Evolutionary conservation across 2,797 vertebrate species (phyloP).

Genomic region (Acipenser transmontanus): DNA sequence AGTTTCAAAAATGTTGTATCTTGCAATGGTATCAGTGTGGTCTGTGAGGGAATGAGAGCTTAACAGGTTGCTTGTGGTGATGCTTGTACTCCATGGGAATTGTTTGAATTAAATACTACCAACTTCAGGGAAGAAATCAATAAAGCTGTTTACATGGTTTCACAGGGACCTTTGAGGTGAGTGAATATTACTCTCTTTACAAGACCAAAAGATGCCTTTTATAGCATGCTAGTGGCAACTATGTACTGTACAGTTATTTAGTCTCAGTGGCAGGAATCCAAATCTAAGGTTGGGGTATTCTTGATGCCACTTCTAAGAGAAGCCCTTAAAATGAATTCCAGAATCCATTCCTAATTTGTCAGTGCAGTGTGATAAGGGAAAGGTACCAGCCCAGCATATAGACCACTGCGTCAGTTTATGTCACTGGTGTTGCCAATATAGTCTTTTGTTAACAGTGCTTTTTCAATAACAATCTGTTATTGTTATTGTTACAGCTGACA

Average conservation of each 20-base stretch:
- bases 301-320: background rate
- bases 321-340: background rate
- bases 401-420: too few relatives aligned
- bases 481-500: background rate
- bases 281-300: slow-evolving; percentile 4
- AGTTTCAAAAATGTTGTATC: slow-evolving; percentile 11
- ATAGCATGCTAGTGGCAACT: slow-evolving; percentile 33
- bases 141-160: slow-evolving; percentile 66
- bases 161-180: slow-evolving; percentile 50
- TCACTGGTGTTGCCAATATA: too few relatives aligned
- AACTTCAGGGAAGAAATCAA: slow-evolving; percentile 65
- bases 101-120: slow-evolving; percentile 56
- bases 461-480: too few relatives aligned
- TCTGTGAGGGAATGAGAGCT: slow-evolving; percentile 44
- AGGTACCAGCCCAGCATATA: too few relatives aligned
- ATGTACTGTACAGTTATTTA: slow-evolving; percentile 15
- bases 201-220: slow-evolving; percentile 33
- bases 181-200: slow-evolving; percentile 50
- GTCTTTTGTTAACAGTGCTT: too few relatives aligned
- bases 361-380: too few relatives aligned
- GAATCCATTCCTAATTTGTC: too few relatives aligned
- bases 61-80: slow-evolving; percentile 66
- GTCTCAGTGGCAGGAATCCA: slow-evolving; percentile 10
- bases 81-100: slow-evolving; percentile 54
- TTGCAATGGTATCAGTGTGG: slow-evolving; percentile 38